Conservation (phyloP, 2,888 invertebrate species). For the Kuschelorhynchus macadamiae region DNA sequence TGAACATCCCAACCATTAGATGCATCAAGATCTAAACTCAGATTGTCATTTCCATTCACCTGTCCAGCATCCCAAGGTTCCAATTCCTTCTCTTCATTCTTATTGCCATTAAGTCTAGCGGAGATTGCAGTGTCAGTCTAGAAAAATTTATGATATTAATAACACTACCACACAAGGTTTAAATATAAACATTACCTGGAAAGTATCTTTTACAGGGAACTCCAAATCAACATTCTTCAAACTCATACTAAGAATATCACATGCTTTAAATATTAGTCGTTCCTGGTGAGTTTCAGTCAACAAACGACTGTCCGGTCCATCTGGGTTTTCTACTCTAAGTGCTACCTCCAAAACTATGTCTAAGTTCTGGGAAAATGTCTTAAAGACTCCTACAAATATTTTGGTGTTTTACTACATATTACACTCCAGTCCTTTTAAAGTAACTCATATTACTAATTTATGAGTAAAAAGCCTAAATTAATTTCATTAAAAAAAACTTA, state of each 20-base stretch:
- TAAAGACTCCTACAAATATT: conserved; percentile 77
- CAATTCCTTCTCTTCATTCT: conserved; percentile 82
- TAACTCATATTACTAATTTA: no score
- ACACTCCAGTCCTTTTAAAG: no score
- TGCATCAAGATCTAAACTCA: conserved; percentile 78
- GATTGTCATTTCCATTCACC: conserved; percentile 72
- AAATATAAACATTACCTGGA: conserved; percentile 63
- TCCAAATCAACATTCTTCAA: conserved; percentile 90
- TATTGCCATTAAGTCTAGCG: conserved; percentile 72
- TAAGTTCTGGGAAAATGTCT: conserved; percentile 90
- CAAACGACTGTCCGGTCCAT: conserved; percentile 69
- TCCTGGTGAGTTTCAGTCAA: conserved; percentile 81
- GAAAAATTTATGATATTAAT: background rate
- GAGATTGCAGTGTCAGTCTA: conserved; percentile 91
- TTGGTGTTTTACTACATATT: no score
- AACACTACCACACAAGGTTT: no score
- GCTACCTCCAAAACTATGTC: conserved; percentile 90
- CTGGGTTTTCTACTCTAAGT: conserved; percentile 82
- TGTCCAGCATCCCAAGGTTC: conserved; percentile 88
- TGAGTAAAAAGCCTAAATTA: no score
- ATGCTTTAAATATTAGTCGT: conserved; percentile 86
- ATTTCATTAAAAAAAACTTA: no score
- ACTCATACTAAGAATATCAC: conserved; percentile 87
- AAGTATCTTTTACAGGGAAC: conserved; percentile 89
- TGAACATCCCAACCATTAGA: conserved; percentile 97